Conservation (phyloP, 2,797 vertebrate species). For the Selene dorsalis region DNA sequence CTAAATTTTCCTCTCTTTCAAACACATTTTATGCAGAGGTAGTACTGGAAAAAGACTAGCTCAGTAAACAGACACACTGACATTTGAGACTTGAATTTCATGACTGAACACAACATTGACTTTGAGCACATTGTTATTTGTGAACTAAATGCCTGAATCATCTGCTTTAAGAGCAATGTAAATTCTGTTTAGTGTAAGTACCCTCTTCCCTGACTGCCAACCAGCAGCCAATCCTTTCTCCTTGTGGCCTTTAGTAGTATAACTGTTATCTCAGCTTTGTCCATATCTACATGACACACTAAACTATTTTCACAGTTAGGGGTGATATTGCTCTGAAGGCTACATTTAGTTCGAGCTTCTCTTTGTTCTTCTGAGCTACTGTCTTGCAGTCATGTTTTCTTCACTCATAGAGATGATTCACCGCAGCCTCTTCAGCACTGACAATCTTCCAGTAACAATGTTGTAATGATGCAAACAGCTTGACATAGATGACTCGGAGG, state of each 20-base stretch:
- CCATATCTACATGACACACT: conserved; percentile 33
- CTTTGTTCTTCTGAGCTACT: conserved; percentile 35
- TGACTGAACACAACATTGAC: conserved; percentile 24
- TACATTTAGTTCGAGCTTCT: conserved; percentile 35
- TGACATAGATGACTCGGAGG: conserved; percentile 47
- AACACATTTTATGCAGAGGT: no score
- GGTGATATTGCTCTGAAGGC: neutral
- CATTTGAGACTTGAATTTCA: conserved; percentile 39
- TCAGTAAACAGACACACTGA: conserved; percentile 25
- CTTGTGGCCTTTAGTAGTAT: conserved; percentile 3
- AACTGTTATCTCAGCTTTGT: conserved; percentile 10
- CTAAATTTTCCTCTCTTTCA: no score
- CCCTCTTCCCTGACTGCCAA: neutral
- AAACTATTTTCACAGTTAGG: conserved; percentile 24
- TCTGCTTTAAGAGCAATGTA: conserved; percentile 12
- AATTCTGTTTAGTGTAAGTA: conserved; percentile 12
- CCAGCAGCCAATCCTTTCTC: neutral
- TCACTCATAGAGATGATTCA: conserved; percentile 29
- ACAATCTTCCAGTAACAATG: conserved; percentile 33
- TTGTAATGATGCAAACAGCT: conserved; percentile 50
- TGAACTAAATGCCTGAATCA: conserved; percentile 28
- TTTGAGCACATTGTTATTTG: conserved; percentile 39
- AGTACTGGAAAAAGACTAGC: conserved; percentile 5
- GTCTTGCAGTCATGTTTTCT: conserved; percentile 19
- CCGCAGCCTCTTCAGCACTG: conserved; percentile 18